Base-by-base conservation (phyloP, 2,797 vertebrate species). In the Acridotheres tristis region DNA sequence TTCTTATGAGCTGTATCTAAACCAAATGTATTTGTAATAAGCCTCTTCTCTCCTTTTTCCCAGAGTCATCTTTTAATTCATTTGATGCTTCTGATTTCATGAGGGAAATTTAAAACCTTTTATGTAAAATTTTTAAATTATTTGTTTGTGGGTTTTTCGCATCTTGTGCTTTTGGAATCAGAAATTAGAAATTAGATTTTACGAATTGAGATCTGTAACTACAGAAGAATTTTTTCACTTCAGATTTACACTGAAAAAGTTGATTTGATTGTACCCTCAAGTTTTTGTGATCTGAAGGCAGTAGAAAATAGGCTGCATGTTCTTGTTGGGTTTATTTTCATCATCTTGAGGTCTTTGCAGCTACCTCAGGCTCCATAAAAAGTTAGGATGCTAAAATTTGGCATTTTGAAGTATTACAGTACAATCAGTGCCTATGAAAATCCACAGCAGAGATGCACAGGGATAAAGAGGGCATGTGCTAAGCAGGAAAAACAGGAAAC, bases 131-230 rank as follows among this genome's bases (percentile, higher is more conserved):
- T 76, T 68, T 62, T 3, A 7, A 47, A 51, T 16, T 32, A 22
- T 40, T 71, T 67, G 2, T 63, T 43, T 53, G 20, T 88, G 25
- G 2, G 13, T 47, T 65, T 54, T 45, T 5, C 0, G 0, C 7
- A 8, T 11, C 11, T 13, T 6, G 2, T 30, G 5, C 9, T 65
- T 85, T 34, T 66, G 17, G 47, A 79, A 68, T 53, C 17, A 51
- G 22, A 82, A 63, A 51, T 25, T 22, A 38, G 34, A 78, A 76
- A 50, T 19, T 3, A 65, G 34, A 50, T 9, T 78, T 84, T 10
- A 30, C 2, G 0, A 68, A 61, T 3, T 40, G 12, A 89, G 23
- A 54, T 26, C 45, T 22, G 0, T 25, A 59, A 30, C 8, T 61
- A 25, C 8, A 34, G 22, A n/a, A 36, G 2, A n/a, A 2, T 29